A percentile compares a stretch with the other conserved stretches of the same genome.
phyloP scores from a whole-genome alignment of 2,888 invertebrate genomes.

The Neoscelio sp. region DNA sequence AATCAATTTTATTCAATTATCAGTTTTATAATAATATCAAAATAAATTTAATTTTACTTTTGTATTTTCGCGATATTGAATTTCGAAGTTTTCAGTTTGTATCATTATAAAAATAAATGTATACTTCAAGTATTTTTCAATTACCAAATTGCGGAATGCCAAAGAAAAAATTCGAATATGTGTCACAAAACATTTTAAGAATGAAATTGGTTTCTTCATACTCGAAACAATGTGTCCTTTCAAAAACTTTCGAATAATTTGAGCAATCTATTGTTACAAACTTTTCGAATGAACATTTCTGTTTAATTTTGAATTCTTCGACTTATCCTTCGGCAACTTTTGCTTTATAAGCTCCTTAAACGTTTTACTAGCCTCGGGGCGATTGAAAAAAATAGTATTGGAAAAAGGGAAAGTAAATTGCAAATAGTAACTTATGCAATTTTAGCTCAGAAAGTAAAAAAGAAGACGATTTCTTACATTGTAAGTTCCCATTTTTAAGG shows the following conservation, averaged over 20 bases:
- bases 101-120: too few relatives aligned
- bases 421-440: constrained; percentile 1
- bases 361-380: constrained; percentile 17
- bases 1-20: too few relatives aligned
- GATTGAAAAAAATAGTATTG: neutral
- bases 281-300: constrained; percentile 24
- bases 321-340: neutral
- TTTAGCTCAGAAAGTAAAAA: neutral
- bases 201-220: constrained; percentile 1
- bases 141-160: constrained; percentile 4
- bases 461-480: neutral
- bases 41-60: neutral
- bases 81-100: too few relatives aligned
- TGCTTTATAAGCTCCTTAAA: neutral
- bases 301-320: constrained; percentile 22
- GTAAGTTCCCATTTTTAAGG: constrained; percentile 3
- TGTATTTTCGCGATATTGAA: neutral
- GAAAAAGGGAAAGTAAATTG: neutral
- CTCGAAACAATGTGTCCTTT: constrained; percentile 16
- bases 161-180: neutral
- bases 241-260: constrained; percentile 7
- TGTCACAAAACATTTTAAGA: constrained; percentile 2
- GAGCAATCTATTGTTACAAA: constrained; percentile 7
- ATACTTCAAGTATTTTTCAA: too few relatives aligned
- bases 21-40: too few relatives aligned